phyloP scores from a whole-genome alignment of 2,888 invertebrate species.

The Eutolmus rufibarbis region DNA sequence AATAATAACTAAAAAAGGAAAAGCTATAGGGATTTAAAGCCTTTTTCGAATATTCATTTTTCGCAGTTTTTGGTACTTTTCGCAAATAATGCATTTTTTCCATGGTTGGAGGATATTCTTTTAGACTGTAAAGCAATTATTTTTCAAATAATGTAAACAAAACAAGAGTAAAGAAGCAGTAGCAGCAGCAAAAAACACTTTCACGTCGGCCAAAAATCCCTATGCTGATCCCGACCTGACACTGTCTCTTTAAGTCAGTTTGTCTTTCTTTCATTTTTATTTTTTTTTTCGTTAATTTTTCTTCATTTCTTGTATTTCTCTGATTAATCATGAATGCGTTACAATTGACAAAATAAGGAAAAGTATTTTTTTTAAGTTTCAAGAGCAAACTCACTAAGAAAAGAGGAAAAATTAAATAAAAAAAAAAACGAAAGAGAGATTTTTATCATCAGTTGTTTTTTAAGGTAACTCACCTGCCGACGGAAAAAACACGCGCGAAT shows the following conservation, averaged over 20 bases:
- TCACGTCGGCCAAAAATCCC: constrained; percentile 65
- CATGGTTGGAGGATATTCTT: constrained; percentile 33
- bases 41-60: constrained; percentile 52
- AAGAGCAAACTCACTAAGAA: constrained; percentile 43
- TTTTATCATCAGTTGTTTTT: constrained; percentile 51
- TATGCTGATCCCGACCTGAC: constrained; percentile 63
- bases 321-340: not conserved
- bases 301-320: constrained; percentile 39
- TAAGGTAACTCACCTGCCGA: constrained; percentile 56
- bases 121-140: constrained; percentile 34
- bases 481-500: constrained; percentile 48
- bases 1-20: constrained; percentile 56
- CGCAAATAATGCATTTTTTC: constrained; percentile 42
- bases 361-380: constrained; percentile 47
- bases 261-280: constrained; percentile 44
- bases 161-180: constrained; percentile 28
- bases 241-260: constrained; percentile 46
- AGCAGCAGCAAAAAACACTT: constrained; percentile 45
- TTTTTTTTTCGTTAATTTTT: constrained; percentile 18
- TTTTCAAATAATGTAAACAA: constrained; percentile 30
- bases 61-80: constrained; percentile 44
- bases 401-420: constrained; percentile 45
- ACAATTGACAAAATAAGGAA: constrained; percentile 21
- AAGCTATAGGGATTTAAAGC: constrained; percentile 66
- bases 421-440: constrained; percentile 54